Base-by-base conservation (phyloP, 2,888 invertebrate genomes). In the Drosophila nigricruria region DNA sequence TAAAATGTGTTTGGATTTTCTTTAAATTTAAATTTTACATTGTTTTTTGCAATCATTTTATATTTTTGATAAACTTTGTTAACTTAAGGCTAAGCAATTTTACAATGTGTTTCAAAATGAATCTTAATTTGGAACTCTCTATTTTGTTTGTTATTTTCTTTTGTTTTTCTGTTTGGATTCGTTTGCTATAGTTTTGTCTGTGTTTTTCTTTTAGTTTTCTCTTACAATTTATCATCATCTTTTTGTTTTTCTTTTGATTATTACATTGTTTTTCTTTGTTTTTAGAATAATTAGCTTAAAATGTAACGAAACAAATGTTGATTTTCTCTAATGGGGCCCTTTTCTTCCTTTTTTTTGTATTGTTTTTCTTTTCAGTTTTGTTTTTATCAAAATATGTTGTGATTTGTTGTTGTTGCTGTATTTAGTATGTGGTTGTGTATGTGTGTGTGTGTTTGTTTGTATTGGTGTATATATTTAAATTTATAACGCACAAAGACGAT, bases 361-460 rank as follows among this genome's bases (percentile, higher is more conserved):
- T n/a, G n/a, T 61, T 58, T 49, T 61, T 59, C 68, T 70, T 59
- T 68, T 43, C 47, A 65, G 58, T 75, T 73, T 60, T 65, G 59
- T 74, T 69, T 81, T 82, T 90, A 89, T 86, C 89, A 86, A 86
- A 85, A 86, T 88, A 86, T 89, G 86, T 87, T 89, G 85, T 90
- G 81, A 49, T 49, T 49, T 49, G 5, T 49, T 54, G 16, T 81
- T 79, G 77, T 90, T 77, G 63, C 60, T 70, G 80, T 82, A 65
- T 50, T 71, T 60, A 67, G 61, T 67, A 59, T 73, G 63, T 74
- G 59, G 78, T 65, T 77, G 40, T 64, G 42, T 71, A 18, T 73
- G 56, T 73, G 60, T 82, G 61, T 70, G 36, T 74, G 57, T 71
- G 54, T 65, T 40, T 65, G 56, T 72, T 53, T 79, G 53, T 42